Conservation (phyloP, 2,888 invertebrate genomes). For the Yponomeuta malinellus region DNA sequence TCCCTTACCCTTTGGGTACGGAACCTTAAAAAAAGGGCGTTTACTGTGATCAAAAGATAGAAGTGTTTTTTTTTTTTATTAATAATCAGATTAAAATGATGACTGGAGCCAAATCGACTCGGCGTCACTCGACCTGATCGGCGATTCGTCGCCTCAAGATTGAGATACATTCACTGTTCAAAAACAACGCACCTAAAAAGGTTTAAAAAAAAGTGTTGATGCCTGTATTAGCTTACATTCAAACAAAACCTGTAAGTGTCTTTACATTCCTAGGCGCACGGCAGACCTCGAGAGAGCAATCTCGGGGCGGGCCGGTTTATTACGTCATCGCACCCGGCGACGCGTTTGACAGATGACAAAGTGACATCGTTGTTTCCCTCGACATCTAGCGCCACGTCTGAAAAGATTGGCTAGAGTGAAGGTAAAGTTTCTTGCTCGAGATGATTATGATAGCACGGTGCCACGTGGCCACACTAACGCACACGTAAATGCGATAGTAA, state of each 20-base stretch:
- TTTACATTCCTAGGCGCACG: not conserved
- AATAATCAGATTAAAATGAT: too few species aligned
- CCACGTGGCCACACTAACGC: too few species aligned
- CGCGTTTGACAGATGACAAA: constrained; percentile 9
- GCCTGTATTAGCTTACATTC: too few species aligned
- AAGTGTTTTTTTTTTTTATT: too few species aligned
- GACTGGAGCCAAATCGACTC: too few species aligned
- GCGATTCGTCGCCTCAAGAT: too few species aligned
- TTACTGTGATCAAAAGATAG: too few species aligned
- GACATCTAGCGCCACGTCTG: not conserved
- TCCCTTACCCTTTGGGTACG: too few species aligned
- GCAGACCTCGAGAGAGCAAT: not conserved
- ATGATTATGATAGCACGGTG: not conserved
- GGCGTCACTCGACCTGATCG: too few species aligned
- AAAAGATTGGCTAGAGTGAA: not conserved
- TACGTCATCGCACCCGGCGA: constrained; percentile 6
- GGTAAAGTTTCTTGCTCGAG: not conserved
- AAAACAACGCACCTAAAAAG: not conserved
- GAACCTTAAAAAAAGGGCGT: too few species aligned
- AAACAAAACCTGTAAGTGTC: not conserved
- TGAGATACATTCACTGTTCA: too few species aligned
- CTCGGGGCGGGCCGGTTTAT: not conserved
- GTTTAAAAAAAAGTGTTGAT: not conserved
- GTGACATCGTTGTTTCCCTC: constrained; percentile 8
- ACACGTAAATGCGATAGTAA: too few species aligned